Conservation (phyloP, 2,113 vertebrate genomes). For the Corapipo altera region DNA sequence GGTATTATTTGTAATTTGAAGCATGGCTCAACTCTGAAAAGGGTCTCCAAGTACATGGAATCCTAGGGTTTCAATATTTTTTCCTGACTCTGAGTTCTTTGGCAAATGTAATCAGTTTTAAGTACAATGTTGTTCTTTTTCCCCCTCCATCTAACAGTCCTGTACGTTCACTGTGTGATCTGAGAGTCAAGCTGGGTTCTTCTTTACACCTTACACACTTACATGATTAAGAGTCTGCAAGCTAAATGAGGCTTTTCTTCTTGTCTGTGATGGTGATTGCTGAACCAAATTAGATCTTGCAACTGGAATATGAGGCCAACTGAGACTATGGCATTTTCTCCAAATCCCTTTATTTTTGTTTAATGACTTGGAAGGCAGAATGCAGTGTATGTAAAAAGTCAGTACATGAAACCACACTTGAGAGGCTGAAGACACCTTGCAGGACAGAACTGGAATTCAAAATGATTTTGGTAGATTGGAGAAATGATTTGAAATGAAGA, state of each 20-base stretch:
- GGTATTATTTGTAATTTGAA: conserved; percentile 47
- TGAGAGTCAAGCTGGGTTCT: conserved; percentile 41
- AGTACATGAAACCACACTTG: not conserved
- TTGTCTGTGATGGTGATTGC: not conserved
- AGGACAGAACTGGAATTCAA: not conserved
- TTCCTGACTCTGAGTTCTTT: conserved; percentile 39
- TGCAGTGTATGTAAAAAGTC: not conserved
- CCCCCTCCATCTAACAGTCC: not conserved
- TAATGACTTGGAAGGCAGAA: conserved; percentile 11
- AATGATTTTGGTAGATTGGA: not conserved
- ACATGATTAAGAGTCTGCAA: conserved; percentile 2
- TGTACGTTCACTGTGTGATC: conserved; percentile 15
- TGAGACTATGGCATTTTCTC: not conserved
- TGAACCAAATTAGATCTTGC: conserved; percentile 7
- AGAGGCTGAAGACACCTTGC: not conserved
- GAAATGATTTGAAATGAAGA: not conserved
- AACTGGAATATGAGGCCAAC: not conserved
- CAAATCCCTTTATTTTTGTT: conserved; percentile 25
- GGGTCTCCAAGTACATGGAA: conserved; percentile 31
- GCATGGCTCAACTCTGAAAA: conserved; percentile 48
- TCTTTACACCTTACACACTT: conserved; percentile 38
- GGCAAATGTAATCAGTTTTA: conserved; percentile 49
- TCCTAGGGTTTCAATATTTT: conserved; percentile 27
- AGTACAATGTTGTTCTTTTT: conserved; percentile 31
- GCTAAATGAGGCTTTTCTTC: not conserved